phyloP scores from a whole-genome alignment of 2,888 invertebrate genomes.

The Aricia artaxerxes region DNA sequence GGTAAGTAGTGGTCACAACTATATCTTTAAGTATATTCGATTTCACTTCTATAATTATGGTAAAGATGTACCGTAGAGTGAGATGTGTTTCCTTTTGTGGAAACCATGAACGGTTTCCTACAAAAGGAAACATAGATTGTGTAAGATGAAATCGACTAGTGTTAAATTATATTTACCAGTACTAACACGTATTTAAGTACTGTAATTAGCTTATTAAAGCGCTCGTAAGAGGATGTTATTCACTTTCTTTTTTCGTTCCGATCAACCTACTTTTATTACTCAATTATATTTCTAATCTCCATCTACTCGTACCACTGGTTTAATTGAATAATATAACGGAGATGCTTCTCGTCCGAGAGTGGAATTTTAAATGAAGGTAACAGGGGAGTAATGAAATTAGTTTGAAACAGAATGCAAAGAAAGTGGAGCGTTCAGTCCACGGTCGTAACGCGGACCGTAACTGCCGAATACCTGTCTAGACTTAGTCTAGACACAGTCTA shows the following conservation, averaged over 20 bases:
- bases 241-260: constrained; percentile 21
- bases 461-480: constrained; percentile 78
- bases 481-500: constrained; percentile 72
- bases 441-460: constrained; percentile 63
- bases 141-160: not conserved
- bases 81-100: constrained; percentile 14
- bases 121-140: not conserved
- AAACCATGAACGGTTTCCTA: not conserved
- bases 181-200: constrained; percentile 1
- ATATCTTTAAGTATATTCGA: too few species aligned
- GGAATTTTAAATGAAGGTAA: not conserved
- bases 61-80: not conserved
- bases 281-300: not conserved
- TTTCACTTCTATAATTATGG: too few species aligned
- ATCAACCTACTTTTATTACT: not conserved
- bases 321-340: not conserved
- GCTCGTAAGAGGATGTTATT: constrained; percentile 2
- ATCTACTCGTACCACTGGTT: not conserved
- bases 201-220: constrained; percentile 12
- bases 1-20: too few species aligned
- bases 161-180: constrained; percentile 1
- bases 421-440: constrained; percentile 54
- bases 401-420: constrained; percentile 32
- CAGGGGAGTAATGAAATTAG: constrained; percentile 18
- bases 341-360: not conserved